phyloP scores from a whole-genome alignment of 2,113 vertebrate genomes.

The Copsychus sechellarum region DNA sequence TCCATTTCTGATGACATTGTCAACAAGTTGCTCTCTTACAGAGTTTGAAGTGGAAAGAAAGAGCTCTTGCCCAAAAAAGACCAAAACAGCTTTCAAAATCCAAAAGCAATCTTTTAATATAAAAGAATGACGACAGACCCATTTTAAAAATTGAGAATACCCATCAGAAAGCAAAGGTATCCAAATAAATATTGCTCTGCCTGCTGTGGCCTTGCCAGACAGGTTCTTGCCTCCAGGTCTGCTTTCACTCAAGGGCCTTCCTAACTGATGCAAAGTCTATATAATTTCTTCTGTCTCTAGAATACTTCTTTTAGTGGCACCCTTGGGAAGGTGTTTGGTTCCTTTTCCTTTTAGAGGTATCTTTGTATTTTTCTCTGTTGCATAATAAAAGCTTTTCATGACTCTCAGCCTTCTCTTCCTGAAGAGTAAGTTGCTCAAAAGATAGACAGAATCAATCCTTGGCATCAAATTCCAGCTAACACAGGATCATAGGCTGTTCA shows the following conservation, averaged over 20 bases:
- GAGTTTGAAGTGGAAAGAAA: background rate
- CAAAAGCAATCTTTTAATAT: background rate
- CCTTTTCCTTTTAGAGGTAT: background rate
- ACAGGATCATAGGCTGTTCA: background rate
- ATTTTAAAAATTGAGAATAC: background rate
- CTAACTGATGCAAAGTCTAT: background rate
- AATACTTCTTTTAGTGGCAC: background rate
- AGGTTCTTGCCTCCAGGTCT: background rate
- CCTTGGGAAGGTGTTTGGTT: background rate
- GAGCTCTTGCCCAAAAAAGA: background rate
- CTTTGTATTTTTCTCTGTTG: background rate
- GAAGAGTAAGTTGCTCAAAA: background rate
- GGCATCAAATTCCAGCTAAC: background rate
- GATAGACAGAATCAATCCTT: background rate
- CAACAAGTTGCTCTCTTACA: background rate
- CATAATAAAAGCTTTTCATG: background rate
- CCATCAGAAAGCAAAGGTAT: background rate
- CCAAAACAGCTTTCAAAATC: background rate
- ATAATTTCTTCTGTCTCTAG: background rate
- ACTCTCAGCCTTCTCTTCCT: background rate
- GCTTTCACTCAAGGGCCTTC: background rate
- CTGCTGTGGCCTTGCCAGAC: background rate
- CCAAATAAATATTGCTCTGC: background rate
- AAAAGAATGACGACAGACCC: background rate
- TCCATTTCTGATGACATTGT: accelerated